A percentile compares a stretch with the other conserved stretches of the same genome.
phyloP scores from a whole-genome alignment of 2,888 invertebrate species.

The Tachina fera region DNA sequence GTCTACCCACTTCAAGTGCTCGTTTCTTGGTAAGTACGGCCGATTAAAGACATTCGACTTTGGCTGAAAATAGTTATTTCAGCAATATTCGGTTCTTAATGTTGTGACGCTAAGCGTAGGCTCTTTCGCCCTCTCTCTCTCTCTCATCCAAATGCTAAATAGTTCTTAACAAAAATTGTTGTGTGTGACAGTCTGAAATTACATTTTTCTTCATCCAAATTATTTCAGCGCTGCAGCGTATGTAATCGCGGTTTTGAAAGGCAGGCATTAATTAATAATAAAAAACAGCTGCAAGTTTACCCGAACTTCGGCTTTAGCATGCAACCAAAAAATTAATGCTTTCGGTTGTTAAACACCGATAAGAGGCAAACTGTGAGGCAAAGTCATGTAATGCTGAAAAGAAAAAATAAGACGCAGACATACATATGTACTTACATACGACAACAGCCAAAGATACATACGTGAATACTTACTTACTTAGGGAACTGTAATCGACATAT shows the following conservation, averaged over 20 bases:
- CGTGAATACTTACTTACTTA: background rate
- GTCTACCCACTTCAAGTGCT: background rate
- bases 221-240: no score
- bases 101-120: no score
- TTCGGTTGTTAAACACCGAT: background rate
- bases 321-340: background rate
- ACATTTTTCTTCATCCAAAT: no score
- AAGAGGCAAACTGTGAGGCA: slow-evolving; percentile 1
- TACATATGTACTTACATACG: background rate
- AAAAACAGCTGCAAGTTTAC: no score
- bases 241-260: no score
- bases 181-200: no score
- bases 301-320: background rate
- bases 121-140: no score
- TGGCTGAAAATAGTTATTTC: background rate
- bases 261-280: no score
- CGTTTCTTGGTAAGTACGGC: background rate
- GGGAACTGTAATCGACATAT: slow-evolving; percentile 3
- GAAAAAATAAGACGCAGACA: background rate
- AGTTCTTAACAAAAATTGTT: no score
- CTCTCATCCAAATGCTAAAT: no score
- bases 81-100: no score
- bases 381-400: slow-evolving; percentile 24
- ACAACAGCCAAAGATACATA: background rate
- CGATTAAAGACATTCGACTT: background rate